phyloP scores from a whole-genome alignment of 2,888 invertebrate species.

The Lasioglossum pauxillum region DNA sequence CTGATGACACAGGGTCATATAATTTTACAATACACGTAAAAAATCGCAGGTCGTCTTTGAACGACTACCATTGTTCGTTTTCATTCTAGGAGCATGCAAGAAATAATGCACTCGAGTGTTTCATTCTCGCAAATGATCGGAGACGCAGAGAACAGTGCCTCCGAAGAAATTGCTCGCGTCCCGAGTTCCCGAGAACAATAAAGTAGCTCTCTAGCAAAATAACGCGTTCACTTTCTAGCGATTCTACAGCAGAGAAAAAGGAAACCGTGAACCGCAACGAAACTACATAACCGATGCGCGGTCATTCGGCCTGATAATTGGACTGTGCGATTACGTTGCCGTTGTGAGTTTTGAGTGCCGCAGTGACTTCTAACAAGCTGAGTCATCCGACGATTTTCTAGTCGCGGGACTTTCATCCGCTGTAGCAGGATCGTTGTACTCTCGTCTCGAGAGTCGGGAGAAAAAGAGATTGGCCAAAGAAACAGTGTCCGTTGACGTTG shows the following conservation, averaged over 20 bases:
- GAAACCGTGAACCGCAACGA: conserved; percentile 17
- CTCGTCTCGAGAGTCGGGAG: background rate
- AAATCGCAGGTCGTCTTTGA: too few relatives aligned
- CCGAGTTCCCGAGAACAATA: background rate
- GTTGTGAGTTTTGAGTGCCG: conserved; percentile 7
- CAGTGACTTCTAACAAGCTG: background rate
- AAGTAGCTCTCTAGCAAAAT: conserved; percentile 32
- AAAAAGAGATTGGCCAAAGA: background rate
- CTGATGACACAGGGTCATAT: background rate
- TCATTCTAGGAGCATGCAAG: too few relatives aligned
- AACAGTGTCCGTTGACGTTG: background rate
- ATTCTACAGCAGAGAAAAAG: conserved; percentile 7
- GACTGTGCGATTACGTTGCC: conserved; percentile 15
- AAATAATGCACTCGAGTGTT: background rate
- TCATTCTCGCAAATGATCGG: background rate
- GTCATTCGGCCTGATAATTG: conserved; percentile 11
- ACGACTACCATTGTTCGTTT: too few relatives aligned
- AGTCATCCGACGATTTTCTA: conserved; percentile 23
- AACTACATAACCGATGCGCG: conserved; percentile 7
- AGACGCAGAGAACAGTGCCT: background rate
- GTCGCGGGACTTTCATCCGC: conserved; percentile 13
- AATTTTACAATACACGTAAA: background rate
- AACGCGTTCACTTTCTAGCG: conserved; percentile 26
- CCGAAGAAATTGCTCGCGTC: background rate
- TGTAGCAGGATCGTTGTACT: background rate